Base-by-base conservation (phyloP, 2,797 vertebrate genomes). In the Avahi laniger region DNA sequence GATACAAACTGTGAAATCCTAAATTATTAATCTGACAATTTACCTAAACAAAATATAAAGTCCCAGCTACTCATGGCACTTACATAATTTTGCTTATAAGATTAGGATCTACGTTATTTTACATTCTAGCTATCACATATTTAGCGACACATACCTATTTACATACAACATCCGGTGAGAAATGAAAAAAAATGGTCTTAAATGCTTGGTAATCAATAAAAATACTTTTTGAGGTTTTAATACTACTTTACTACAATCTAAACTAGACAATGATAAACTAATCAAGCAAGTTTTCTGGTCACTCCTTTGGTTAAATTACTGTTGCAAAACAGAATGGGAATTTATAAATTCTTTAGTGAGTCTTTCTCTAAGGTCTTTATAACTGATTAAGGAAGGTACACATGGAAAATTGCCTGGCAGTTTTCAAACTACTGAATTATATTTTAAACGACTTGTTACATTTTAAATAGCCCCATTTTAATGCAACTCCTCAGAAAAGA, bases 161-260 rank as follows among this genome's bases (percentile, higher is more conserved):
- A 97, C 89, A 97, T 95, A 95, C 35, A 76, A 96, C 84, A 94
- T 95, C 94, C 20, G 43, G 89, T 91, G 54, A 95, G 65, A 94
- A 91, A 93, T 57, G 76, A 89, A 94, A 46, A 96, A 91, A 89
- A 59, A 59, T 3, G 35, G 26, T 73, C 78, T 73, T 82, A 97
- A 95, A 76, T 38, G 57, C 76, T 93, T 96, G 35, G 54, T 94
- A 93, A 92, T 95, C 83, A 96, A 89, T 86, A 95, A 95, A 96
- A 97, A 90, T 69, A 95, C n/a, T 91, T 95, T 86, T 70, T 93
- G 81, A 96, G 76, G 24, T 95, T 94, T 96, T 83, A 97, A 82
- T 84, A 63, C 69, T 69, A 91, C 20, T 33, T 94, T 91, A 75
- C 73, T 82, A 81, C 57, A 96, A 67, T 91, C 61, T 92, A 95